Conservation (phyloP, 1,140 invertebrate species). For the Octopus bimaculoides region DNA sequence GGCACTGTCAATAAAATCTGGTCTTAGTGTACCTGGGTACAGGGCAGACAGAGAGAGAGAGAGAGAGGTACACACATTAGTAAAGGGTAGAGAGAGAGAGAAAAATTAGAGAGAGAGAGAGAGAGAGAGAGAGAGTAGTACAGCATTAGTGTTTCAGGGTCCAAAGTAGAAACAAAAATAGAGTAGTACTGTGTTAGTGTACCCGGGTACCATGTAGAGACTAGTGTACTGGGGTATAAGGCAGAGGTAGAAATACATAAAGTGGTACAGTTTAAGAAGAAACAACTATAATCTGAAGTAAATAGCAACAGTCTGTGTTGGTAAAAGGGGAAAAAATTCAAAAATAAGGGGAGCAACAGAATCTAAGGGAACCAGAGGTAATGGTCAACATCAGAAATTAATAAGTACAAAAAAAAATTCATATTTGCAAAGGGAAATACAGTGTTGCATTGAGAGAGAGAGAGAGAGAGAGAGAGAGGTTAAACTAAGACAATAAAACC, state of each 20-base stretch:
- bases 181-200: no score
- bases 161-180: no score
- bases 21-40: constrained; percentile 79
- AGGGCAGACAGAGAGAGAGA: neutral
- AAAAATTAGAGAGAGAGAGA: neutral
- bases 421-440: no score
- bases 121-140: neutral
- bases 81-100: neutral
- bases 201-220: no score
- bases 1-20: constrained; percentile 97
- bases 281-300: no score
- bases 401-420: no score
- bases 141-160: no score
- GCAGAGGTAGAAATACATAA: neutral
- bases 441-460: neutral
- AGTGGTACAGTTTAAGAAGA: neutral
- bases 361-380: no score
- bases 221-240: neutral
- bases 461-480: neutral
- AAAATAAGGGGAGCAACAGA: no score
- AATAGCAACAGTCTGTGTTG: no score
- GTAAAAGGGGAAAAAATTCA: no score
- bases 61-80: neutral
- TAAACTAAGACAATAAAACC: constrained; percentile 5
- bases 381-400: no score